A percentile compares a stretch with the other conserved stretches of the same genome.
Conservation (phyloP, 2,888 invertebrate species). For the Cheiracanthium punctorium region DNA sequence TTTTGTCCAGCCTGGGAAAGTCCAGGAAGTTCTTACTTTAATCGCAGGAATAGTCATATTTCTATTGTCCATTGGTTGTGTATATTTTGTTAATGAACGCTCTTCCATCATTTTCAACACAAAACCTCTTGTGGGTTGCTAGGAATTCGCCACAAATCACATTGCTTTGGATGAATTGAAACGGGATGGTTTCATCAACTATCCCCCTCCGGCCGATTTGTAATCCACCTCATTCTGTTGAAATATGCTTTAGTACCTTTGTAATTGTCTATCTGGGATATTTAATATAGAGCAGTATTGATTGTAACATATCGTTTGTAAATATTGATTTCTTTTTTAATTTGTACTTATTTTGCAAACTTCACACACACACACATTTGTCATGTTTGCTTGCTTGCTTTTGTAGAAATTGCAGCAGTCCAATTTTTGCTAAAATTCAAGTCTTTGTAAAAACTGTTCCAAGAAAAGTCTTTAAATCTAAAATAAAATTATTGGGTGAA, state of each 20-base stretch:
- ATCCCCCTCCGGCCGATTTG: conserved; percentile 48
- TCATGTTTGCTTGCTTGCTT: too few relatives aligned
- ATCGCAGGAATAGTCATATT: conserved; percentile 68
- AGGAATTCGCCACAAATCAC: conserved; percentile 71
- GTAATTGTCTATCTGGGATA: conserved; percentile 15
- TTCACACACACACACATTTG: too few relatives aligned
- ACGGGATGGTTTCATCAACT: conserved; percentile 30
- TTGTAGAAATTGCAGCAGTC: too few relatives aligned
- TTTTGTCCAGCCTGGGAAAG: conserved; percentile 80
- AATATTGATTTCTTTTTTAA: background rate
- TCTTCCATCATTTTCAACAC: conserved; percentile 69
- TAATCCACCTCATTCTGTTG: conserved; percentile 45
- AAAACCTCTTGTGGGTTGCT: conserved; percentile 64
- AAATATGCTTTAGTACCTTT: conserved; percentile 61
- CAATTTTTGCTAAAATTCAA: too few relatives aligned
- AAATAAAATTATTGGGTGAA: too few relatives aligned
- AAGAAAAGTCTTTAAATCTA: too few relatives aligned
- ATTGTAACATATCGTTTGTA: conserved; percentile 1
- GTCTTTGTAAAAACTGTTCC: too few relatives aligned
- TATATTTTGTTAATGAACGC: conserved; percentile 69
- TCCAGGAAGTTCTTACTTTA: conserved; percentile 67
- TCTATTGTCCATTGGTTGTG: conserved; percentile 65
- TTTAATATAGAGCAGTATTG: background rate
- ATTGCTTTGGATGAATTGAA: conserved; percentile 70
- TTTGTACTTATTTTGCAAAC: background rate